Evolutionary conservation across 2,113 vertebrate species (phyloP), one percentile per base, ranked within the genome.

Genomic region (Penelope pileata): DNA sequence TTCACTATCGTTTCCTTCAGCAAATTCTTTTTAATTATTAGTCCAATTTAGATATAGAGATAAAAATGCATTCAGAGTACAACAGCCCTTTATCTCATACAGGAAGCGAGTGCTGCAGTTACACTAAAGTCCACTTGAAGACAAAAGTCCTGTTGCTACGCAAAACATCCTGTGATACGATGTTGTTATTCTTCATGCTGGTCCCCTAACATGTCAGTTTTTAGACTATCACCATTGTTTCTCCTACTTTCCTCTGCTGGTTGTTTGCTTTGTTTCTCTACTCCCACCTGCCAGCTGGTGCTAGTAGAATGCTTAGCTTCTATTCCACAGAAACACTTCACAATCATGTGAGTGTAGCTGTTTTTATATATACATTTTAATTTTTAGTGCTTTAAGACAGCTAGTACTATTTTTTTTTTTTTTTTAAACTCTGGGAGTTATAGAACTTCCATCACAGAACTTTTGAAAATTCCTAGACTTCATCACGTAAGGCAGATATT

Each of bases 281-380:
- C 85, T 91, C 93, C 88, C 84, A 95, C 27, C 45, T 56, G 59
- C 82, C 94, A 96, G 90, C 85, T 97, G 94, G 82, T 95, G 88
- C 88, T 80, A 63, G 18, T 21, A 83, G 68, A 70, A 77, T 75
- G 92, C 70, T 90, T 34, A 79, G 64, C 64, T 91, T 93, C 85
- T 93, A 50, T 62, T 81, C 36, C 66, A 67, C 90, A 86, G 88
- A 72, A 88, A 72, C 36, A 67, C 51, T 45, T n/a, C 70, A 76
- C 18, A 68, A 54, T 74, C 90, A 53, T 23, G 29, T 58, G 82
- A 91, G 26, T 40, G 60, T 29, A 11, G 38, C 43, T 66, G 21
- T 47, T 67, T 72, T 76, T 80, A n/a, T 69, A 64, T 79, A 11
- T 75, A 59, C 73, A 21, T 86, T 78, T 62, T 89, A 50, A 76